These are phyloP conservation scores for Lycocorax pyrrhopterus DNA, from an alignment of 2,113 vertebrate genomes.

Conservation along the genomic window DNA sequence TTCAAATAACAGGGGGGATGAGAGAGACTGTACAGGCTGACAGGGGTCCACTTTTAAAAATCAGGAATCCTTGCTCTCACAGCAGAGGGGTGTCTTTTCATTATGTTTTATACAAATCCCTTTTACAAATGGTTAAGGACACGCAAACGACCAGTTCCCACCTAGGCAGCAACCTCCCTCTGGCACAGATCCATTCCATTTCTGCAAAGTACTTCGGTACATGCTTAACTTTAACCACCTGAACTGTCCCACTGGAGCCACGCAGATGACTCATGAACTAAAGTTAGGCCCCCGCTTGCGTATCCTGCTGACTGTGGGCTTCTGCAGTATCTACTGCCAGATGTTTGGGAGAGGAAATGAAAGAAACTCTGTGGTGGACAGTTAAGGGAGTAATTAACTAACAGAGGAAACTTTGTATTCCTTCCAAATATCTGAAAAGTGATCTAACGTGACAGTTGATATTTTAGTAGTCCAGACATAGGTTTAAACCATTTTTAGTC, in stretches of 20 bases:
- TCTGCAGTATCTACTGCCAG: constrained; percentile 38
- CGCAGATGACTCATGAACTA: constrained; percentile 31
- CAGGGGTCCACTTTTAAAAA: neutral
- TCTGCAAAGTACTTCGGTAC: constrained; percentile 2
- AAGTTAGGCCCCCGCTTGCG: constrained; percentile 13
- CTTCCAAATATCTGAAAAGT: constrained; percentile 35
- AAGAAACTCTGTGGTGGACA: constrained; percentile 49
- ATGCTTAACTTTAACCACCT: constrained; percentile 49
- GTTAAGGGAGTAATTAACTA: constrained; percentile 40
- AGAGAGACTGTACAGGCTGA: neutral
- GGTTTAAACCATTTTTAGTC: neutral
- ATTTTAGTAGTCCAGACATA: constrained; percentile 10
- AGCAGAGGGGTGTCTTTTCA: neutral
- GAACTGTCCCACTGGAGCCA: constrained; percentile 49
- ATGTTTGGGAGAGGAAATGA: constrained; percentile 54
- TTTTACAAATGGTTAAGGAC: neutral
- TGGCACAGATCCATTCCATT: neutral
- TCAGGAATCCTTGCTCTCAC: neutral
- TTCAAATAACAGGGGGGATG: neutral
- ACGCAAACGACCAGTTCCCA: neutral
- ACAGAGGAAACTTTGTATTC: constrained; percentile 45
- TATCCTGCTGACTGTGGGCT: constrained; percentile 52
- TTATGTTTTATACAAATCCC: neutral
- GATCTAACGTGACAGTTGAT: neutral
- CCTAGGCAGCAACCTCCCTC: neutral